Evolutionary conservation across 1,140 invertebrate species (phyloP).

Genomic region (Hormaphis cornu): DNA sequence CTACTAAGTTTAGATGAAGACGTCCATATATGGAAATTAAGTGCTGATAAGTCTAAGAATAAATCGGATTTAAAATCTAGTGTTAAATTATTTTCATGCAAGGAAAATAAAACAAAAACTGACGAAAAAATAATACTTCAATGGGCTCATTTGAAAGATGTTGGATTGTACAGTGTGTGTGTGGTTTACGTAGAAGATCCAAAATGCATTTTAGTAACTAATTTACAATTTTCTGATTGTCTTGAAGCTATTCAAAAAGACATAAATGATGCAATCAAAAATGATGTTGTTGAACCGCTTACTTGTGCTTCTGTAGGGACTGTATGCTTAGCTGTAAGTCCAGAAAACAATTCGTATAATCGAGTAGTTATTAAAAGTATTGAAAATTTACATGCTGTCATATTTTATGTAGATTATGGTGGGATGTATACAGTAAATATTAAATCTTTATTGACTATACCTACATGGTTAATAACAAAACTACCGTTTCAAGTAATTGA

Average conservation of each 20-base stretch:
- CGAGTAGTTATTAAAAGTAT: neutral
- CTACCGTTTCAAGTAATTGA: slow-evolving; percentile 27
- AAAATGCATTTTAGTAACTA: slow-evolving; percentile 6
- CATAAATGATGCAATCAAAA: neutral
- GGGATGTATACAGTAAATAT: neutral
- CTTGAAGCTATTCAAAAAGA: neutral
- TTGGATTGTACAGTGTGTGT: neutral
- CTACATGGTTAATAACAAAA: neutral
- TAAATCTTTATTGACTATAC: neutral
- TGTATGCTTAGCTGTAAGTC: neutral
- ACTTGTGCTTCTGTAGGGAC: neutral
- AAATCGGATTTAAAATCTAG: no score
- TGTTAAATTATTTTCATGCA: slow-evolving; percentile 1
- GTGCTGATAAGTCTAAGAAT: neutral
- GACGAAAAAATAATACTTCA: neutral
- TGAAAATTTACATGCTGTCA: neutral
- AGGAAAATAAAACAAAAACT: neutral
- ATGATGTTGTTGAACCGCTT: neutral
- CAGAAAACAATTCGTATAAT: neutral
- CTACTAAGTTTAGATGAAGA: neutral
- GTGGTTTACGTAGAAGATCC: neutral
- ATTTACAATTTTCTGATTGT: neutral
- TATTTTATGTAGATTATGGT: slow-evolving; percentile 4
- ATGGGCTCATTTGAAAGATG: slow-evolving; percentile 2
- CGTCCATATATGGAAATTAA: neutral